phyloP scores from a whole-genome alignment of 2,797 vertebrate genomes.

The Pipistrellus nathusii region DNA sequence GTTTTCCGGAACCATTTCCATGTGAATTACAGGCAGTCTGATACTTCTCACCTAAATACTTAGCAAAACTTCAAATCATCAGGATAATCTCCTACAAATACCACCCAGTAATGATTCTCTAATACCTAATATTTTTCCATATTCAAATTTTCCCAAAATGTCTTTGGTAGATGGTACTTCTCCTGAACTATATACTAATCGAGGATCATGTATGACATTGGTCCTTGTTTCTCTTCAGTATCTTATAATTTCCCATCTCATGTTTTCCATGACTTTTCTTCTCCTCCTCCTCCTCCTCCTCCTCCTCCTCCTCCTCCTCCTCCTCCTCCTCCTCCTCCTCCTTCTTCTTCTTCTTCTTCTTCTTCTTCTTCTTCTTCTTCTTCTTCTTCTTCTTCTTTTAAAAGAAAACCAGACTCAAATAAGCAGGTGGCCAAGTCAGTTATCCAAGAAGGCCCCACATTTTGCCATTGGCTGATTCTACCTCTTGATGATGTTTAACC shows the following conservation, averaged over 20 bases:
- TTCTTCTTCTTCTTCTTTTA: not conserved
- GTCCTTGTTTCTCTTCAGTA: not conserved
- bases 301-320: too few relatives aligned
- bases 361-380: not conserved
- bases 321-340: too few relatives aligned
- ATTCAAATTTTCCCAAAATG: not conserved
- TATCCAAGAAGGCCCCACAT: not conserved
- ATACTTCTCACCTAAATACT: not conserved
- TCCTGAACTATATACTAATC: not conserved
- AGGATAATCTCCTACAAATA: not conserved
- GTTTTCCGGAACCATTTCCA: not conserved
- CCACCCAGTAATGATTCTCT: not conserved
- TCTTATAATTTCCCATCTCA: not conserved
- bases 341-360: too few relatives aligned
- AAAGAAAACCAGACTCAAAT: not conserved
- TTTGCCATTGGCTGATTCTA: not conserved
- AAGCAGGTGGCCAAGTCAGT: not conserved
- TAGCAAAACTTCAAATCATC: not conserved
- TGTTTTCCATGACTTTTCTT: not conserved
- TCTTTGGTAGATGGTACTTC: not conserved
- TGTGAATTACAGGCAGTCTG: not conserved
- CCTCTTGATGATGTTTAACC: not conserved
- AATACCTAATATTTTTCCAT: not conserved
- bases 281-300: too few relatives aligned
- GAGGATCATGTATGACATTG: not conserved